Evolutionary conservation across 2,888 invertebrate genomes (phyloP), one percentile per base, ranked within the genome.

Genomic region (Nemapogon koenigi): DNA sequence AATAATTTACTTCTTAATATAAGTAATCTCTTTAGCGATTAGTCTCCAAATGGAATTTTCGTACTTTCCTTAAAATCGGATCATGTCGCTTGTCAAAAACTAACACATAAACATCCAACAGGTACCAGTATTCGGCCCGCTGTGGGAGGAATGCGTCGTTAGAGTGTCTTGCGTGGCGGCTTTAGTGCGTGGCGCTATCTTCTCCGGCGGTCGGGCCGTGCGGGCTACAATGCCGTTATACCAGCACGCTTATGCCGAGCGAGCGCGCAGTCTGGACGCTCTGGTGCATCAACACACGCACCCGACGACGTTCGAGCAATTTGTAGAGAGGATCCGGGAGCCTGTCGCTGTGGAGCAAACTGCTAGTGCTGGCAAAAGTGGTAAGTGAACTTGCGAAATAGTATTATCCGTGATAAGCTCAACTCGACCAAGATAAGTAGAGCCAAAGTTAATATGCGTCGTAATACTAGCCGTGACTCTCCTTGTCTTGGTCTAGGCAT

Each of bases 221-320:
- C 85, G 97, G 47, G 89, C 92, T 41, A 90, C 91, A 35, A 83
- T 97, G 67, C 89, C 92, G 52, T 87, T 90, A 53, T 97, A 91
- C 76, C 94, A 94, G 69, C 91, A 94, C 65, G 96, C 95, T 61
- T 95, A 94, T 72, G 91, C 94, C 67, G 97, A 97, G 75, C 85
- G 97, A 48, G 88, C 91, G 49, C 84, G 91, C 48, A 89, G 89
- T 17, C 81, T 97, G 46, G 90, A 91, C 55, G 90, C 89, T 37
- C 89, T 97, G 17, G 90, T 94, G 40, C 83, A 84, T 42, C 87
- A 91, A 51, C 93, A 96, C 72, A 91, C 91, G 61, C 89, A 89
- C 61, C 86, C 87, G 42, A 87, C 91, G 46, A 94, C 94, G 38
- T 97, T 94, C 76, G 97, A 97, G 73, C 88, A 89, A 47, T 97